These are phyloP conservation scores for Isaurus tuberculatus DNA, from an alignment of 92 coral and sea anemone species.

Conservation along the genomic window DNA sequence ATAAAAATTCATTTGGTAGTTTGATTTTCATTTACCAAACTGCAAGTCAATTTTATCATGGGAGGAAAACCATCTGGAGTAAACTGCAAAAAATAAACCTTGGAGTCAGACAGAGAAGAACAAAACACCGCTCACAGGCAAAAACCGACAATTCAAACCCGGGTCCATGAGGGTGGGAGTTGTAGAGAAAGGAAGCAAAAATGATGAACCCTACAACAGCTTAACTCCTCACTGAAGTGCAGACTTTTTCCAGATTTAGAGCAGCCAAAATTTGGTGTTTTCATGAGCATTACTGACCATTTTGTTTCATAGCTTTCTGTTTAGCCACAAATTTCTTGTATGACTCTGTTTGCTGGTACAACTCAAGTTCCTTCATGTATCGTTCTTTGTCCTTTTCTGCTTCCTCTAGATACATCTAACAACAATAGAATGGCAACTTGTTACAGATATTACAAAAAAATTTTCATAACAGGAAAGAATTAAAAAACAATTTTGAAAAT, in stretches of 20 bases:
- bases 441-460: not conserved
- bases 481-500: not conserved
- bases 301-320: constrained; percentile 89
- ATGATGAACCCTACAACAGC: no score
- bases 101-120: no score
- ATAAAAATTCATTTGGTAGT: no score
- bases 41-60: no score
- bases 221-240: no score
- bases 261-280: not conserved
- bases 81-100: no score
- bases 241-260: not conserved
- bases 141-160: no score
- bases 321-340: constrained; percentile 92
- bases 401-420: constrained; percentile 86
- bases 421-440: not conserved
- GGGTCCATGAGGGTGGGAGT: no score
- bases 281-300: constrained; percentile 51
- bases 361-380: constrained; percentile 95
- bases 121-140: no score
- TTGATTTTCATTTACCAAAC: no score
- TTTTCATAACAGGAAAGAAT: not conserved
- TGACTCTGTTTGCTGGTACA: constrained; percentile 95
- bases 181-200: no score
- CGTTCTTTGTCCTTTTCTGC: constrained; percentile 99
- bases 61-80: no score